Base-by-base conservation (phyloP, 2,797 vertebrate genomes). In the Pampus argenteus region DNA sequence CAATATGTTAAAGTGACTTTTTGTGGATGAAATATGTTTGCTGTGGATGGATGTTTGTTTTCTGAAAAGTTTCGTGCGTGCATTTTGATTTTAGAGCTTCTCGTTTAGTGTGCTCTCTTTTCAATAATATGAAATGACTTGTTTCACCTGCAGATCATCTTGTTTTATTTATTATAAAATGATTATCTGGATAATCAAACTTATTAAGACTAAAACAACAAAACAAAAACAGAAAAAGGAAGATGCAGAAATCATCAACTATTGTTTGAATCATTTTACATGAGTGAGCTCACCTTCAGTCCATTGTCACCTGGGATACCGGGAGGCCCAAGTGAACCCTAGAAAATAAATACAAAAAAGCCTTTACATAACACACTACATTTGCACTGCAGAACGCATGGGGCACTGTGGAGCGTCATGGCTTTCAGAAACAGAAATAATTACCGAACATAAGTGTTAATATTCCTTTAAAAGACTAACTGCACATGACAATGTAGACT, bases 301-400 rank as follows among this genome's bases (percentile, higher is more conserved):
- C 98, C 98, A 3, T 98, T 94, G 70, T 91, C 91, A 79, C 98
- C 98, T 66, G 97, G 91, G 69, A 92, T 82, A 50, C 98, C 98
- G 77, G 96, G 92, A 74, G 90, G 87, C 70, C 98, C 98, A 0
- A 92, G 9, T 45, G 93, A 95, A 88, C 98, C 98, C 98, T 99
- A 85, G 47, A 44, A 88, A 82, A 89, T 40, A 83, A 81, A 88
- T 22, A 92, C 56, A 92, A 78, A 69, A 6, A 17, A 44, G 2
- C 7, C 29, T 63, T 70, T 50, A 44, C 4, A 66, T 22, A 38
- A 2, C 10, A 9, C 20, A 23, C 9, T 44, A 25, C 9, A 47
- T 26, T 65, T 23, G 3, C 3, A 14, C 57, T 28, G 9, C 2
- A 65, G 3, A 68, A 49, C 26, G 9, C 25, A n/a, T 1, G 2